Conservation (phyloP, 2,888 invertebrate species). For the Micoletzkya japonica region DNA sequence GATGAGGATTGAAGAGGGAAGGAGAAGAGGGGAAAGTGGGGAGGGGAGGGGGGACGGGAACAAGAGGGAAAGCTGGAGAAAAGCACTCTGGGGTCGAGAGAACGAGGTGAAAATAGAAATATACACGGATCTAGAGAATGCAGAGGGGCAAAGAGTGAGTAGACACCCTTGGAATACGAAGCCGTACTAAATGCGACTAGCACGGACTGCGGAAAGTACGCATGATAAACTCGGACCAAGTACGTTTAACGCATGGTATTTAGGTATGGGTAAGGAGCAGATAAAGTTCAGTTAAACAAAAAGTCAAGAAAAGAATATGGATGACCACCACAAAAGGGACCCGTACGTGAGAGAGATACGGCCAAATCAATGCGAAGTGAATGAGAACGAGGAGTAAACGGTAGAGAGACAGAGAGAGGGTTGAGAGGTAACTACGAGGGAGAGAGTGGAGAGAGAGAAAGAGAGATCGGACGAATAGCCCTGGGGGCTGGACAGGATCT, state of each 20-base stretch:
- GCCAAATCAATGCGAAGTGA: neutral
- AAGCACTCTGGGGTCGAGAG: neutral
- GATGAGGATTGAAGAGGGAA: conserved; percentile 9
- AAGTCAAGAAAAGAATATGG: no score
- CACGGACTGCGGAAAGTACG: neutral
- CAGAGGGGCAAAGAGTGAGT: neutral
- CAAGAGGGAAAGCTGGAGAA: neutral
- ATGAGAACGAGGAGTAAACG: conserved; percentile 1
- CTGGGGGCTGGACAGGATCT: no score
- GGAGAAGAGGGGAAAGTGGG: neutral
- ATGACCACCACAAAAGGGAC: neutral
- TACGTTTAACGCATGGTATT: no score
- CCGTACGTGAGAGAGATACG: neutral
- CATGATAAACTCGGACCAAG: no score
- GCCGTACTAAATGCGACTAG: neutral
- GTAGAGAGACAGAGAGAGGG: neutral
- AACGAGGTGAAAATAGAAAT: neutral
- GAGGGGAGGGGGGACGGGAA: conserved; percentile 2
- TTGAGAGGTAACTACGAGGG: conserved; percentile 6
- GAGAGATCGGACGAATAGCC: neutral
- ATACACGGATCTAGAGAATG: neutral
- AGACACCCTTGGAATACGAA: neutral
- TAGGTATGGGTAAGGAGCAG: no score
- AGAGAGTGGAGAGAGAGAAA: neutral
- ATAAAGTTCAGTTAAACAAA: no score